Evolutionary conservation across 2,888 invertebrate species (phyloP), one percentile per base, ranked within the genome.

Genomic region (Prosopocoilus inquinatus): DNA sequence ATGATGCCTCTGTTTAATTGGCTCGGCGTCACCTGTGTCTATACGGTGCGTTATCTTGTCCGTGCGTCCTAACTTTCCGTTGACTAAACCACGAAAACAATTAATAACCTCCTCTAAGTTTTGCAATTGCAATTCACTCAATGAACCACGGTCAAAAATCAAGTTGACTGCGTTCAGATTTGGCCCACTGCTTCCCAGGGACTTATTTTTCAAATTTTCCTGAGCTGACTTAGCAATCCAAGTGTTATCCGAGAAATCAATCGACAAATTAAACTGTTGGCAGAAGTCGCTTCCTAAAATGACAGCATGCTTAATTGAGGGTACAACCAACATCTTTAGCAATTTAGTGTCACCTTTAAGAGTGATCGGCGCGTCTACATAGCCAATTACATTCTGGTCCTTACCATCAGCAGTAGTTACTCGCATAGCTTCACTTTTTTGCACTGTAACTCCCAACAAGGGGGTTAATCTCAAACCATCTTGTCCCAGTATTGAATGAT

Each of bases 1-100:
- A 44, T 59, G 53, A 13, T 61, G 55, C 9, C 62, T 33, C 47
- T 61, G 59, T 13, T 61, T 64, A 4, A 64, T 48, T 0, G 62
- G 62, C 4, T 3, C 12, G 2, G 53, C 39, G 9, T 55, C 50
- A 7, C 59, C 62, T 5, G 62, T 61, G 33, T 61, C 55, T 13
- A 57, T 57, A 7, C 39, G 7, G 34, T 34, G 34, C 7, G 9
- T 9, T 34, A 34, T 8, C 9, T 8, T 8, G 9, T 34, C 8
- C 9, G 34, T 34, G 9, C 34, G 34, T 8, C 34, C 34, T 34
- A 34, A 34, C 9, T 34, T 34, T 34, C n/a, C n/a, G n/a, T n/a
- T n/a, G n/a, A n/a, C n/a, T n/a, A n/a, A n/a, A n/a, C n/a, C n/a
- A n/a, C n/a, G n/a, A n/a, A n/a, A n/a, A n/a, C n/a, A n/a, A n/a